Conservation (phyloP, 2,888 invertebrate species). For the Homarus gammarus region DNA sequence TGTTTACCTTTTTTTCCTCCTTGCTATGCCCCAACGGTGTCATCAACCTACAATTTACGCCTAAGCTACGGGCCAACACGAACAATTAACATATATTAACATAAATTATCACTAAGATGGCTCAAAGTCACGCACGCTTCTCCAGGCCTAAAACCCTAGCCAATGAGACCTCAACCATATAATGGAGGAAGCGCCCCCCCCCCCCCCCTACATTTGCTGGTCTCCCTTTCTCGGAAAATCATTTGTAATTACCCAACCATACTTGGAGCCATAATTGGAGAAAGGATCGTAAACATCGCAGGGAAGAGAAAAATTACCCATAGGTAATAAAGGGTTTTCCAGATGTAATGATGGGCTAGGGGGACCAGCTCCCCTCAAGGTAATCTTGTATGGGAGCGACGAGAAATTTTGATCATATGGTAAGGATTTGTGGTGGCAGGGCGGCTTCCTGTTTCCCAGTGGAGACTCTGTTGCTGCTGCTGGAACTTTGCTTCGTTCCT, state of each 20-base stretch:
- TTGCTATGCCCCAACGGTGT: neutral
- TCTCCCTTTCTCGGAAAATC: slow-evolving; percentile 6
- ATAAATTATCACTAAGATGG: slow-evolving; percentile 22
- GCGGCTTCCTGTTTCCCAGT: neutral
- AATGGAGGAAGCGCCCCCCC: slow-evolving; percentile 21
- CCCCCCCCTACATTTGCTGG: slow-evolving; percentile 24
- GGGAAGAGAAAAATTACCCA: slow-evolving; percentile 21
- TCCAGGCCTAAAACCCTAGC: slow-evolving; percentile 31
- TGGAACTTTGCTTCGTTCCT: too few species aligned
- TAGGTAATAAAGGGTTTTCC: slow-evolving; percentile 24
- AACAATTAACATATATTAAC: slow-evolving; percentile 31
- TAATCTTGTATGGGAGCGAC: neutral
- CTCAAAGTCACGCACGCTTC: slow-evolving; percentile 21
- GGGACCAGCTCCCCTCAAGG: slow-evolving; percentile 11
- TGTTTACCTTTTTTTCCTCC: neutral
- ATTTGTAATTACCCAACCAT: slow-evolving; percentile 27
- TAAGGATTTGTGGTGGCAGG: neutral
- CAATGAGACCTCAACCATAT: slow-evolving; percentile 1
- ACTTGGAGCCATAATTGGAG: slow-evolving; percentile 26
- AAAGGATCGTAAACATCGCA: slow-evolving; percentile 14
- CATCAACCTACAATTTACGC: neutral
- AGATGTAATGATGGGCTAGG: slow-evolving; percentile 29
- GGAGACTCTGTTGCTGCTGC: too few species aligned
- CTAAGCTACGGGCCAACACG: slow-evolving; percentile 21
- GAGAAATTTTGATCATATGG: neutral